Conservation (phyloP, 2,888 invertebrate genomes). For the Stegana nigrithorax region DNA sequence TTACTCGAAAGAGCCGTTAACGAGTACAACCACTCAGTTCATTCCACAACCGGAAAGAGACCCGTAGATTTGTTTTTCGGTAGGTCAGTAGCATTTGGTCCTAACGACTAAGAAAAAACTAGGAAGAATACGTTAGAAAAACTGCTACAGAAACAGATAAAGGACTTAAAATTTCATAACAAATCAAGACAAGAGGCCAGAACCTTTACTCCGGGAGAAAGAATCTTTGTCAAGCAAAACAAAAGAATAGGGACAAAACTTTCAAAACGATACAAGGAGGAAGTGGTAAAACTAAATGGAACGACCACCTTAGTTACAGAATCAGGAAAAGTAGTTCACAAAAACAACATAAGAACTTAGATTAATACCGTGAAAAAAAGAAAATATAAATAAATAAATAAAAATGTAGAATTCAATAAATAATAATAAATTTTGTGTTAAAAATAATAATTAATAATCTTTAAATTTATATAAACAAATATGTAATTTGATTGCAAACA, state of each 20-base stretch:
- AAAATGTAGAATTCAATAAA: too few species aligned
- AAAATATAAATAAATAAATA: too few species aligned
- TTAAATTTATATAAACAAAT: too few species aligned
- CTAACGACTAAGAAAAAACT: not conserved
- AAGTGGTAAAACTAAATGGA: not conserved
- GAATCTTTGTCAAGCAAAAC: not conserved
- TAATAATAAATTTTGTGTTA: too few species aligned
- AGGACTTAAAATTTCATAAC: not conserved
- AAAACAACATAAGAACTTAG: not conserved
- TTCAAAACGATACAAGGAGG: not conserved
- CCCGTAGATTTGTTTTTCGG: conserved; percentile 1
- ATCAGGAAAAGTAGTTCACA: not conserved
- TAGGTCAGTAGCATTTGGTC: conserved; percentile 3
- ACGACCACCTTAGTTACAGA: not conserved
- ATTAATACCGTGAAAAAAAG: too few species aligned
- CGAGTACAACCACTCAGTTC: not conserved
- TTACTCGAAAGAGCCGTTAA: not conserved
- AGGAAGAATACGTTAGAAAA: not conserved
- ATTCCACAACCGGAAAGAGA: not conserved
- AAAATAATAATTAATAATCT: too few species aligned
- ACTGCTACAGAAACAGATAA: not conserved
- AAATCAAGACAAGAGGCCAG: not conserved
- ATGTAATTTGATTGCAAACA: too few species aligned
- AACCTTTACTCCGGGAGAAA: not conserved
- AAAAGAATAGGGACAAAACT: not conserved